A percentile compares a stretch with the other conserved stretches of the same genome.
These are phyloP conservation scores for Microplitis deprimator DNA, from an alignment of 2,888 invertebrate genomes.

Conservation along the genomic window DNA sequence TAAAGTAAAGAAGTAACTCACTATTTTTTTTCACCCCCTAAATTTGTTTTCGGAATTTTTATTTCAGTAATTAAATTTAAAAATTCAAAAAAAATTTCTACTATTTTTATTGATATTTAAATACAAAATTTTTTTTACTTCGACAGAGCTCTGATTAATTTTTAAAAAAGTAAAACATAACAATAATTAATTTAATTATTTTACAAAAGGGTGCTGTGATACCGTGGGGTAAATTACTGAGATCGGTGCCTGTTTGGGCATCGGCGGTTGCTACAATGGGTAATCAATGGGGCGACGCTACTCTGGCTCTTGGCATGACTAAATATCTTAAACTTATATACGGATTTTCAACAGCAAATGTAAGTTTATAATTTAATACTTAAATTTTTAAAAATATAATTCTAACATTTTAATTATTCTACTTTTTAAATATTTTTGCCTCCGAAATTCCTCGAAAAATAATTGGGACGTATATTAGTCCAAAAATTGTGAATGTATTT, in stretches of 20 bases:
- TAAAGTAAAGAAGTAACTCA: not conserved
- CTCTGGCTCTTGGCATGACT: constrained; percentile 75
- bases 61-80: no score
- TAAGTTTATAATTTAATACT: constrained; percentile 58
- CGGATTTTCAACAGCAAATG: constrained; percentile 75
- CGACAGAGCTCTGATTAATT: not conserved
- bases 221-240: constrained; percentile 74
- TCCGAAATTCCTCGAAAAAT: no score
- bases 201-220: constrained; percentile 67
- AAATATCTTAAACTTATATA: constrained; percentile 76
- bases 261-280: constrained; percentile 76
- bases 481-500: no score
- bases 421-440: no score
- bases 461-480: no score
- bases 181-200: not conserved
- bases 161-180: not conserved
- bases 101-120: no score
- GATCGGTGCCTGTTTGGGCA: constrained; percentile 76
- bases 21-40: no score
- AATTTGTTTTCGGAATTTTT: no score
- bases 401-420: no score
- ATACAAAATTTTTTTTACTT: not conserved
- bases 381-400: no score
- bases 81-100: not conserved
- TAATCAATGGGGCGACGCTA: constrained; percentile 76